Base-by-base conservation (phyloP, 2,113 vertebrate genomes). In the Tichodroma muraria region DNA sequence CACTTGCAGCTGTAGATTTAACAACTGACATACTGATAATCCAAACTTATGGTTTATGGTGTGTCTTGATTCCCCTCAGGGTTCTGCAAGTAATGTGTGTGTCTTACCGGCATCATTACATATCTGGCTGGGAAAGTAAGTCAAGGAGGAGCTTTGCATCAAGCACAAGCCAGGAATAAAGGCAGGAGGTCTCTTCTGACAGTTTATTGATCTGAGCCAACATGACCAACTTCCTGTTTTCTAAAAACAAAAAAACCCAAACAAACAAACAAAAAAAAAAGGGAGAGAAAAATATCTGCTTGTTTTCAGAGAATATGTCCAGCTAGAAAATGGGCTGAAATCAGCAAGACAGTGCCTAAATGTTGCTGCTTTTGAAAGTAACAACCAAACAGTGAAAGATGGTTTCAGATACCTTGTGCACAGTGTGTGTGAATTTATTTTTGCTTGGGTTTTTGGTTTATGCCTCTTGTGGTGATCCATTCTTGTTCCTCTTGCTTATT, bases 401-500 rank as follows among this genome's bases (percentile, higher is more conserved):
- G 15, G 15, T 11, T 89, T 92, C 65, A 68, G 30, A 49, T 82
- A 38, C 28, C 3, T 60, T 90, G 77, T 71, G 37, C 30, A 63
- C 56, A 35, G 18, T 38, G 24, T 31, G 9, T 65, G n/a, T 72
- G 61, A 45, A 88, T 81, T 80, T 92, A 37, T 84, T 91, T 71
- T 69, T 53, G 68, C 42, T 82, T 78, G 30, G 37, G 8, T 66
- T 80, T 92, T 65, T 65, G 35, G 18, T 47, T 83, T 91, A 70
- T 82, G 38, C 50, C 84, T 90, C 9, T 60, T 94, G 56, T 68
- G 60, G 65, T 86, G 88, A 75, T 57, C 44, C 85, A 60, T 76
- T 86, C 59, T 54, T 86, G 68, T 75, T 80, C 63, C 17, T 56
- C 84, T 82, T 96, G 92, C 69, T 59, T 93, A 30, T 82, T 96